phyloP scores from a whole-genome alignment of 2,113 vertebrate species.

The Engraulis encrasicolus region DNA sequence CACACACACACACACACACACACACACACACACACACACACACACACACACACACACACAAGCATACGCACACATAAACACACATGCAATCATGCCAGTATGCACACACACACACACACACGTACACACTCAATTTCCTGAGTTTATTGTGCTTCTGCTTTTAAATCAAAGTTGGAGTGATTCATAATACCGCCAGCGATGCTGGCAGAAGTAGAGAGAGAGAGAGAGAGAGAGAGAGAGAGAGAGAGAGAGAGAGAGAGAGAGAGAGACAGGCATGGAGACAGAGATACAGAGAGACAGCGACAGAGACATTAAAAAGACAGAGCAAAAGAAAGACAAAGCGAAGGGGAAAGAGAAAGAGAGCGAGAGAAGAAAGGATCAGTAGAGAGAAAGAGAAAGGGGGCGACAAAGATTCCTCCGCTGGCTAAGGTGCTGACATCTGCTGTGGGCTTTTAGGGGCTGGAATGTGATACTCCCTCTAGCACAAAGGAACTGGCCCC shows the following conservation, averaged over 20 bases:
- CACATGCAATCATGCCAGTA: too few relatives aligned
- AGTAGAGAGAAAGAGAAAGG: constrained; percentile 22
- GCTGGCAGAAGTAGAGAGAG: not conserved
- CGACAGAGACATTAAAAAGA: not conserved
- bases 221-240: not conserved
- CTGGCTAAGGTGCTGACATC: constrained; percentile 78
- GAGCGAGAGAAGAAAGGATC: not conserved
- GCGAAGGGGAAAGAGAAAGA: not conserved
- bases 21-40: not conserved
- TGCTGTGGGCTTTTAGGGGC: constrained; percentile 71
- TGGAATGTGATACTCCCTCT: constrained; percentile 79
- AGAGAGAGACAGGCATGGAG: not conserved
- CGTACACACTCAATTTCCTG: constrained; percentile 32
- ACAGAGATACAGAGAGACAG: not conserved
- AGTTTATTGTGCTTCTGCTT: constrained; percentile 68
- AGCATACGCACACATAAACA: too few relatives aligned
- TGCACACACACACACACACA: too few relatives aligned
- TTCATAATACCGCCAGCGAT: constrained; percentile 70
- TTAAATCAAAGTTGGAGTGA: constrained; percentile 57
- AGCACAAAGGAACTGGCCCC: constrained; percentile 71
- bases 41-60: too few relatives aligned
- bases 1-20: not conserved
- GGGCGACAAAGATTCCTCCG: constrained; percentile 55
- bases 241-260: not conserved
- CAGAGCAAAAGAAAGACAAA: not conserved